A percentile compares a stretch with the other conserved stretches of the same genome.
phyloP scores from a whole-genome alignment of 2,888 invertebrate species.

The Axea sp. region DNA sequence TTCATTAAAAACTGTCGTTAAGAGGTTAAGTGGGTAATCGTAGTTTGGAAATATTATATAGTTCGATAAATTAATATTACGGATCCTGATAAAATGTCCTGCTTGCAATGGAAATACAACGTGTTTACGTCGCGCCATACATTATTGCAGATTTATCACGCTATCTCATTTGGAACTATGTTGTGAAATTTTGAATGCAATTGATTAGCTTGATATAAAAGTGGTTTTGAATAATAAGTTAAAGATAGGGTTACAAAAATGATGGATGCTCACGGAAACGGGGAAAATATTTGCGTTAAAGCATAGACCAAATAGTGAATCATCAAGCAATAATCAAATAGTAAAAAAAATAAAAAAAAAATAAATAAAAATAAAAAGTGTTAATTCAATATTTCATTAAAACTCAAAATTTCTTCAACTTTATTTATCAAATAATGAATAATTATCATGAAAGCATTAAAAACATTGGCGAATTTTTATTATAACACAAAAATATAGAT shows the following conservation, averaged over 20 bases:
- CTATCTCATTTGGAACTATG: constrained; percentile 40
- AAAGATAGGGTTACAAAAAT: constrained; percentile 1
- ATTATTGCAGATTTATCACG: constrained; percentile 49
- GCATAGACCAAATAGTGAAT: neutral
- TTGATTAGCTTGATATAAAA: constrained; percentile 32
- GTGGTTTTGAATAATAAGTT: constrained; percentile 15
- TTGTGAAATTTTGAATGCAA: constrained; percentile 36
- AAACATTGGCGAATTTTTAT: no score
- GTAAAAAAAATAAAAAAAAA: no score
- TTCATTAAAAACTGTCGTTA: constrained; percentile 49
- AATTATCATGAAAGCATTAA: no score
- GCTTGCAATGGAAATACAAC: constrained; percentile 49
- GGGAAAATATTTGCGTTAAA: no score
- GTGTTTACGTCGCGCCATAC: constrained; percentile 52
- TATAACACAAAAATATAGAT: no score
- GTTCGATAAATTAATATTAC: constrained; percentile 52
- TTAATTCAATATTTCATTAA: no score
- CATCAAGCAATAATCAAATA: no score
- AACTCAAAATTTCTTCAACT: no score
- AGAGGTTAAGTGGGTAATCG: constrained; percentile 58
- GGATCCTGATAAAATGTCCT: constrained; percentile 41
- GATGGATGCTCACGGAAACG: neutral
- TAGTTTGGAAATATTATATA: constrained; percentile 56
- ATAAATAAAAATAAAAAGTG: no score
- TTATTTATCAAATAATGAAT: no score